A percentile compares a stretch with the other conserved stretches of the same genome.
Conservation (phyloP, 2,113 vertebrate genomes). For the Eudyptes chrysolophus region DNA sequence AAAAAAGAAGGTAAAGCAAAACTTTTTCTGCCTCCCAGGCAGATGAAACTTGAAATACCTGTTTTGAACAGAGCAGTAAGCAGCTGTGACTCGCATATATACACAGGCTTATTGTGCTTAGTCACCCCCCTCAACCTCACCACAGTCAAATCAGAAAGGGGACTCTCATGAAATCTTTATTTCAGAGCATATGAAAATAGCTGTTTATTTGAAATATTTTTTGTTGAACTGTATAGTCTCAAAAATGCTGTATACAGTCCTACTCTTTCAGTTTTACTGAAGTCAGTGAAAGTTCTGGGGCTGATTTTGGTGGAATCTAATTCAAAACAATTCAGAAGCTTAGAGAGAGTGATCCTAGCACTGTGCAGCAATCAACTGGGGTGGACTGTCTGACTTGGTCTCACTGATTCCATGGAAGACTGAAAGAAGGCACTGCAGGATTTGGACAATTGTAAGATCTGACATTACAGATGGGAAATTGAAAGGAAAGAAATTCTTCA, state of each 20-base stretch:
- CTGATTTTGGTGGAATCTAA: neutral
- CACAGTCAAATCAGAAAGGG: neutral
- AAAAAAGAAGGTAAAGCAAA: neutral
- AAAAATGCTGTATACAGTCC: neutral
- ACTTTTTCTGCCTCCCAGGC: neutral
- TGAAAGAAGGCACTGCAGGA: neutral
- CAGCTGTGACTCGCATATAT: neutral
- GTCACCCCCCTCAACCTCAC: neutral
- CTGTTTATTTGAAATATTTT: neutral
- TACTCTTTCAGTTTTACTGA: neutral
- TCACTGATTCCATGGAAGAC: neutral
- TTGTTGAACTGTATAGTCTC: neutral
- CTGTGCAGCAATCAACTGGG: fast-evolving
- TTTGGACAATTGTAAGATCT: neutral
- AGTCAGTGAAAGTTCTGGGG: neutral
- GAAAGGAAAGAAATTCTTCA: neutral
- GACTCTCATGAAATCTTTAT: neutral
- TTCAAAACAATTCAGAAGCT: neutral
- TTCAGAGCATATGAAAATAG: neutral
- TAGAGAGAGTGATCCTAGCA: neutral
- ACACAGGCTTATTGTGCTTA: neutral
- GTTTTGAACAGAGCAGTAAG: neutral
- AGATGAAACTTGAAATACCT: neutral
- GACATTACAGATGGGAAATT: neutral
- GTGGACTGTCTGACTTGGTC: neutral